phyloP scores from a whole-genome alignment of 1,140 invertebrate genomes.

The Parapsyche elsis region DNA sequence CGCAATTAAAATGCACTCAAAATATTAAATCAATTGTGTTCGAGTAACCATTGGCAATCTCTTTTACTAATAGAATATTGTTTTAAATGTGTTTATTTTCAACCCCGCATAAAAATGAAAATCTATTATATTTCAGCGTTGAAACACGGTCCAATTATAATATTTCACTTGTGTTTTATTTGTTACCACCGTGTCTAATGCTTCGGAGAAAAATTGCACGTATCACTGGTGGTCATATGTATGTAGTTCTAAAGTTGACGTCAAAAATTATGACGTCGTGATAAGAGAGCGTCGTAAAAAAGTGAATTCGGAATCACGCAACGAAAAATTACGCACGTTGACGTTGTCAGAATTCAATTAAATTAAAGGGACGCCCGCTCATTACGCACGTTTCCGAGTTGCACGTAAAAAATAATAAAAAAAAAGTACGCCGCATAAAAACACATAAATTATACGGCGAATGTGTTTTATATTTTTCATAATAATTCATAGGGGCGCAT shows the following conservation, averaged over 20 bases:
- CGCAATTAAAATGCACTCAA: too few relatives aligned
- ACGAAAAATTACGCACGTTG: not conserved
- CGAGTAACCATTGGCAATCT: too few relatives aligned
- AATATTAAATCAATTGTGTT: too few relatives aligned
- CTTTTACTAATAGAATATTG: too few relatives aligned
- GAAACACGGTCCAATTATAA: too few relatives aligned
- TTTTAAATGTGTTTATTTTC: too few relatives aligned
- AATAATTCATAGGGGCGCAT: conserved; percentile 43
- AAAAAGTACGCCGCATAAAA: conserved; percentile 33
- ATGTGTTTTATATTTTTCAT: conserved; percentile 46
- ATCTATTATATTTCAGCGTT: too few relatives aligned
- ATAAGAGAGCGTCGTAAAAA: conserved; percentile 25
- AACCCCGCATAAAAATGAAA: too few relatives aligned
- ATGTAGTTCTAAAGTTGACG: conserved; percentile 7
- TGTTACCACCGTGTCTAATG: too few relatives aligned
- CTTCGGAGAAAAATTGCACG: too few relatives aligned
- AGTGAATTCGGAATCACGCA: conserved; percentile 13
- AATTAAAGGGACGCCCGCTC: conserved; percentile 49
- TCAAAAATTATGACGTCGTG: conserved; percentile 38
- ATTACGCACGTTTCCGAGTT: conserved; percentile 51
- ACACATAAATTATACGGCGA: conserved; percentile 51
- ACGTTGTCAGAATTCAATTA: conserved; percentile 45
- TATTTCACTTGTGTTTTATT: too few relatives aligned
- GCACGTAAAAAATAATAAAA: conserved; percentile 28
- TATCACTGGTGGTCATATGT: not conserved